Conservation (phyloP, 2,113 vertebrate genomes). For the Ciconia stormi region DNA sequence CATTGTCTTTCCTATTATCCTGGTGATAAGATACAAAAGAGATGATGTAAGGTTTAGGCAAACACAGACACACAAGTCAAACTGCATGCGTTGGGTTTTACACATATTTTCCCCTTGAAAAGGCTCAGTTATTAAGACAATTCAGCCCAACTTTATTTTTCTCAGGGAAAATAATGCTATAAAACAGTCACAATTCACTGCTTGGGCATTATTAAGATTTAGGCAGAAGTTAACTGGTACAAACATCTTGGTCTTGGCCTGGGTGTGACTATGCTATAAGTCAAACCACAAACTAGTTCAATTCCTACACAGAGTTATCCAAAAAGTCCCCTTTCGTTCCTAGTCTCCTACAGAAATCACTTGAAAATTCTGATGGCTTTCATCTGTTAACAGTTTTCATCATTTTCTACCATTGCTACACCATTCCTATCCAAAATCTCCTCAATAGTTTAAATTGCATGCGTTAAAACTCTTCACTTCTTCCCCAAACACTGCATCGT, state of each 20-base stretch:
- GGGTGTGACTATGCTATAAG: not conserved
- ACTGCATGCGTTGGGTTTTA: accelerated
- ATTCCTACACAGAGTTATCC: not conserved
- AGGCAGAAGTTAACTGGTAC: not conserved
- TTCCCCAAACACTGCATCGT: not conserved
- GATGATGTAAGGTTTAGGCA: not conserved
- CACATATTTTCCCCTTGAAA: not conserved
- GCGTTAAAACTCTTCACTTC: not conserved
- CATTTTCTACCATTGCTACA: not conserved
- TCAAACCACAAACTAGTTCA: not conserved
- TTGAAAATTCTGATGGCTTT: not conserved
- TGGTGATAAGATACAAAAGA: not conserved
- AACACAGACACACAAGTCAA: not conserved
- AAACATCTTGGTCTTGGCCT: not conserved
- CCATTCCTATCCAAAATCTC: not conserved
- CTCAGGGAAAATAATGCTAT: not conserved
- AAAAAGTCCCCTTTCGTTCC: not conserved
- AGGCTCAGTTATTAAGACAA: not conserved
- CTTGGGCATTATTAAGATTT: not conserved
- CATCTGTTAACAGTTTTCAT: not conserved
- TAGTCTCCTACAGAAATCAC: not conserved
- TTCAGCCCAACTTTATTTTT: not conserved
- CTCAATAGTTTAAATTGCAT: not conserved
- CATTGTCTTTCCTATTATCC: not conserved
- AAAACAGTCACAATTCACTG: not conserved